Evolutionary conservation across 2,113 vertebrate species (phyloP).

Genomic region (Cairina moschata): DNA sequence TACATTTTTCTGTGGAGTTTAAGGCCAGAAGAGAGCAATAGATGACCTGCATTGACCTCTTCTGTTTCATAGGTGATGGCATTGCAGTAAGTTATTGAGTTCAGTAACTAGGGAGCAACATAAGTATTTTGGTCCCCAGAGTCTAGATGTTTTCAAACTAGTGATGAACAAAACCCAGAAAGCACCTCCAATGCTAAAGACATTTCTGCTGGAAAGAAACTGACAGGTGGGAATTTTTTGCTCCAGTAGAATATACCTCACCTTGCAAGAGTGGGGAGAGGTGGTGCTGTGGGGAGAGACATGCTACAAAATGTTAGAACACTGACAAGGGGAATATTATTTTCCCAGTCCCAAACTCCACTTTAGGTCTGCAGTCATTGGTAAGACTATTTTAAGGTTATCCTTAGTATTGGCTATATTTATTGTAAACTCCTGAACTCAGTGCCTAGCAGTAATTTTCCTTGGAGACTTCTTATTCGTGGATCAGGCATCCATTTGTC

Average conservation of each 20-base stretch:
- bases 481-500: fast-evolving
- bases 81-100: not conserved
- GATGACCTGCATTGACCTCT: not conserved
- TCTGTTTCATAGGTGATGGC: not conserved
- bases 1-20: not conserved
- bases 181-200: not conserved
- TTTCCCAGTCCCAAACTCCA: not conserved
- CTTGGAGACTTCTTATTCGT: not conserved
- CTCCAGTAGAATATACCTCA: not conserved
- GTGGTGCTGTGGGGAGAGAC: not conserved
- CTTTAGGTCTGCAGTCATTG: not conserved
- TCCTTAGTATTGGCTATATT: not conserved
- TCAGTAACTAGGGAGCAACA: not conserved
- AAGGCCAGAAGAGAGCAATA: not conserved
- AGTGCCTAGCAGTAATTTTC: not conserved
- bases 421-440: not conserved
- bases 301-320: not conserved
- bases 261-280: not conserved
- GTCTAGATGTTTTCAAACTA: not conserved
- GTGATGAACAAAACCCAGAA: not conserved
- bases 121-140: not conserved
- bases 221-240: not conserved
- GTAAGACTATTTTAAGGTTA: not conserved
- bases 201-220: not conserved
- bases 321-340: not conserved